Base-by-base conservation (phyloP, 2,113 vertebrate species). In the Trogon melanurus region DNA sequence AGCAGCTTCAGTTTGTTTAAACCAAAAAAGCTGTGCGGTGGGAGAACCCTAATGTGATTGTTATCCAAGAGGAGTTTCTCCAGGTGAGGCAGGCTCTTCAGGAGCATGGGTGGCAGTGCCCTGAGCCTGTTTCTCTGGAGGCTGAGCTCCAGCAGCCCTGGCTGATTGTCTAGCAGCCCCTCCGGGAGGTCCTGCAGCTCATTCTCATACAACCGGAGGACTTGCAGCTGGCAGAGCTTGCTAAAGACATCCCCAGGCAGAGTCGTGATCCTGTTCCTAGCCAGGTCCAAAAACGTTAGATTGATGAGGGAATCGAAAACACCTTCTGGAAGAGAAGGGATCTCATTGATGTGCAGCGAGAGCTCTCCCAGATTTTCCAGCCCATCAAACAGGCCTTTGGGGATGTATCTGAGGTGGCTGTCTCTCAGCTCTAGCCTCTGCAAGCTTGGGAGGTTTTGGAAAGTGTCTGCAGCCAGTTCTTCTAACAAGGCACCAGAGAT, bases 121-220 rank as follows among this genome's bases (percentile, higher is more conserved):
- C 64, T 79, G 48, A 99, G 97, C 82, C 95, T 96, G 89, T 98
- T 98, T 10, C 72, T 90, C 1, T 92, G 25, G 13, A 98, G 84
- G n/a, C 15, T 89, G 69, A 98, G 96, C 93, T 99, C 98, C 53
- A 30, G 94, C 58, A 99, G 89, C 54, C 94, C 70, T 8, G 57
- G 34, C 41, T 98, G 96, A 44, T 88, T 93, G 48, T 96, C 92
- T 50, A 98, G 97, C 64, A 98, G 95, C 20, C 97, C 97, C 53
- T 98, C 97, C 5, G 98, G 97, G 38, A 98, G 75, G 20, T 85
- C 71, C 27, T 89, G 96, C 27, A 99, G 36, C 80, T 98, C 95
- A 57, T 98, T 99, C 18, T 98, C 98, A 50, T 98, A 98, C 45
- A 99, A 94, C 11, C 97, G 95, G 7, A 99, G 92, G 13, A 12